phyloP scores from a whole-genome alignment of 2,113 vertebrate species.

The Hoplias malabaricus region DNA sequence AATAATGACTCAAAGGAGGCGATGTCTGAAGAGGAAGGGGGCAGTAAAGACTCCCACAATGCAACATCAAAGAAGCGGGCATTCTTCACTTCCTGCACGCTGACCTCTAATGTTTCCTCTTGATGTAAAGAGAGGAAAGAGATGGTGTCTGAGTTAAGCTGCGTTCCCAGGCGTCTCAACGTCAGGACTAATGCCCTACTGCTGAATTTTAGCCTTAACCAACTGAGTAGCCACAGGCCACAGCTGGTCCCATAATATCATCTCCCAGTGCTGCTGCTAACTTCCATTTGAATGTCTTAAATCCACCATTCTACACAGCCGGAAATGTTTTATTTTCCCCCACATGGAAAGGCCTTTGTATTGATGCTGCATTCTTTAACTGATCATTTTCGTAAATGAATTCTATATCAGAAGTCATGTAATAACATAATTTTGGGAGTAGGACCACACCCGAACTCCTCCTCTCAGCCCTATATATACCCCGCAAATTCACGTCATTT shows the following conservation, averaged over 20 bases:
- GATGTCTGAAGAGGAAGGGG: constrained; percentile 53
- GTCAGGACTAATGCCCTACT: constrained; percentile 16
- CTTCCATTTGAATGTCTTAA: too few relatives aligned
- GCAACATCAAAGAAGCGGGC: constrained; percentile 38
- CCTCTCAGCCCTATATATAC: too few relatives aligned
- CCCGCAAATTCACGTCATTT: too few relatives aligned
- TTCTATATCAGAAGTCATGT: too few relatives aligned
- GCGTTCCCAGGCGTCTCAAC: constrained; percentile 34
- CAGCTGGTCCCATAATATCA: constrained; percentile 35
- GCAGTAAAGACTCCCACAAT: constrained; percentile 60
- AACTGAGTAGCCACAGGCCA: constrained; percentile 21
- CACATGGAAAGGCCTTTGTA: constrained; percentile 3
- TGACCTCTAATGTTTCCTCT: constrained; percentile 49
- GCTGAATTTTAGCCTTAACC: constrained; percentile 16
- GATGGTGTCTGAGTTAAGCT: constrained; percentile 32
- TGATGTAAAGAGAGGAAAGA: constrained; percentile 44
- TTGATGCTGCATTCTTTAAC: too few relatives aligned
- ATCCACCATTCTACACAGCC: too few relatives aligned
- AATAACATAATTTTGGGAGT: too few relatives aligned
- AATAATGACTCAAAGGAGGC: constrained; percentile 30
- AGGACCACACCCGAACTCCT: too few relatives aligned
- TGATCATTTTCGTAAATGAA: too few relatives aligned
- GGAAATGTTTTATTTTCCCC: too few relatives aligned
- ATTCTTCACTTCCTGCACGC: constrained; percentile 41
- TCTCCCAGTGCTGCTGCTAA: too few relatives aligned